A percentile compares a stretch with the other conserved stretches of the same genome.
Evolutionary conservation across 2,797 vertebrate species (phyloP).

Genomic region (Phoebastria nigripes): DNA sequence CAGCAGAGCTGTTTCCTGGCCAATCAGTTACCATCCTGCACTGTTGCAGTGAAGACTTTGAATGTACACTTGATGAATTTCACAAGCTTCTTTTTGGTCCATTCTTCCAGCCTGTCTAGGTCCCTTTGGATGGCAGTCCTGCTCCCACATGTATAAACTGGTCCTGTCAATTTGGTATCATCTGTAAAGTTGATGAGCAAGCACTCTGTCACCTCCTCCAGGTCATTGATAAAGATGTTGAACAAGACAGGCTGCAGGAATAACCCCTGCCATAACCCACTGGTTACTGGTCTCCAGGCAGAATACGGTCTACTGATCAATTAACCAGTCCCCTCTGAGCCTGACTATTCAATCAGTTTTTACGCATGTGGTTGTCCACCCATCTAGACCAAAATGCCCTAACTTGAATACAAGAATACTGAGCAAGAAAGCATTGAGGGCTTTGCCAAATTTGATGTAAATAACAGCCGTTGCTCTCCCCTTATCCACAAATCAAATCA

Average conservation of each 20-base stretch:
- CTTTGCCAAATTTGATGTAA: not conserved
- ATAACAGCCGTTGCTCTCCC: not conserved
- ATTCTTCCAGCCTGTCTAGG: not conserved
- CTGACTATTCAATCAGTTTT: not conserved
- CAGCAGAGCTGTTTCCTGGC: not conserved
- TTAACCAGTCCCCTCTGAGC: not conserved
- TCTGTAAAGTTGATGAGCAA: not conserved
- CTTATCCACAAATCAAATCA: not conserved
- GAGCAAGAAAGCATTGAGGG: not conserved
- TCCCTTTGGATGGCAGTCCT: not conserved
- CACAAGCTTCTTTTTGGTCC: not conserved
- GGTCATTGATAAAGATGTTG: not conserved
- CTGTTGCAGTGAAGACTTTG: not conserved
- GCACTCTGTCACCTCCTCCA: not conserved
- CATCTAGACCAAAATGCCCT: not conserved
- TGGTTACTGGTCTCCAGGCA: not conserved
- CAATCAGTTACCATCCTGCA: not conserved
- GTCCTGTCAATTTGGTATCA: not conserved
- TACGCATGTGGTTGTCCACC: not conserved
- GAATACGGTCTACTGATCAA: not conserved
- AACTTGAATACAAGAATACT: not conserved
- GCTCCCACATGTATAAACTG: not conserved
- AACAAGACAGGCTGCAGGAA: not conserved
- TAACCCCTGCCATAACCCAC: not conserved
- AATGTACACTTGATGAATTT: not conserved